phyloP scores from a whole-genome alignment of 2,888 invertebrate genomes.

The Odiellus spinosus region DNA sequence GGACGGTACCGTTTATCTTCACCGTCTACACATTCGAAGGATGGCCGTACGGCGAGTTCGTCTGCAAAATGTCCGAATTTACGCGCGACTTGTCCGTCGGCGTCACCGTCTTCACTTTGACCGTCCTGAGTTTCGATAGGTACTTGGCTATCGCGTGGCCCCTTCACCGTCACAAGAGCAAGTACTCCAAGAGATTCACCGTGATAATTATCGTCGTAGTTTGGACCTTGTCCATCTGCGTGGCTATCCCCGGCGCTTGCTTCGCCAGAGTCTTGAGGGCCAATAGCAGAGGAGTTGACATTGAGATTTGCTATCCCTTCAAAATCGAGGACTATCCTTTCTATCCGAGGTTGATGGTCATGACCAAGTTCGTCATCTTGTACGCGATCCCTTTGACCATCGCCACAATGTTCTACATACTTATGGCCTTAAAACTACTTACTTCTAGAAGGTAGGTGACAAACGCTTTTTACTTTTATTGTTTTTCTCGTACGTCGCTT shows the following conservation, averaged over 20 bases:
- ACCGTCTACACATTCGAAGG: conserved; percentile 68
- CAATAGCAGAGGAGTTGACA: conserved; percentile 35
- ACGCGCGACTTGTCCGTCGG: conserved; percentile 78
- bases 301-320: conserved; percentile 58
- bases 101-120: conserved; percentile 81
- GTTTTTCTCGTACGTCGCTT: no score
- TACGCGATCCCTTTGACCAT: conserved; percentile 68
- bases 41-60: conserved; percentile 75
- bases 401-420: conserved; percentile 67
- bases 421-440: conserved; percentile 74
- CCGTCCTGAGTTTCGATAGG: conserved; percentile 73
- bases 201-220: conserved; percentile 6
- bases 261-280: conserved; percentile 18
- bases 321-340: conserved; percentile 46
- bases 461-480: no score
- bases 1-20: conserved; percentile 42
- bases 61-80: conserved; percentile 57
- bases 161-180: conserved; percentile 36
- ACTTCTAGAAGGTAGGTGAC: no score
- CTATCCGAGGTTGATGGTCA: conserved; percentile 48
- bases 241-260: conserved; percentile 22
- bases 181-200: conserved; percentile 41
- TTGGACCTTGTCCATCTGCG: conserved; percentile 18
- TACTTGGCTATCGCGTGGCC: conserved; percentile 85
- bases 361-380: conserved; percentile 57